Percentiles rank a stretch among this genome's conserved stretches.
Evolutionary conservation across 2,113 vertebrate genomes (phyloP).

Genomic region (Machaerirhynchus nigripectus): DNA sequence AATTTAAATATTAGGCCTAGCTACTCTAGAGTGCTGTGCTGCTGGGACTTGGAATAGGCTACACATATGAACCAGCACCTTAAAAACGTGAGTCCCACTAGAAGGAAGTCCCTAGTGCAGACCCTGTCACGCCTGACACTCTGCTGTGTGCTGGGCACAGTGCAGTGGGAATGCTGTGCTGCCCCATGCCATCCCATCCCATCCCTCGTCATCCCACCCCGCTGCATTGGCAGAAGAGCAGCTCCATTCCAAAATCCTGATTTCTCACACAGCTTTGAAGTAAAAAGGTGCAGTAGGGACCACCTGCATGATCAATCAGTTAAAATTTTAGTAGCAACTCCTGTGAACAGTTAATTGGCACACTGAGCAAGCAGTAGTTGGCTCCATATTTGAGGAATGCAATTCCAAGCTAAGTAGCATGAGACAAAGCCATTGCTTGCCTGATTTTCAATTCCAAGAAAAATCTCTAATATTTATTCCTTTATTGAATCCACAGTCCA

Average conservation of each 20-base stretch:
- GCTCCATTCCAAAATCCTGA: neutral
- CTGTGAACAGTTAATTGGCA: neutral
- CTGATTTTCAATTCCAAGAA: neutral
- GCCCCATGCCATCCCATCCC: neutral
- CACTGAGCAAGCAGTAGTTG: neutral
- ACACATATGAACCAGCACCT: neutral
- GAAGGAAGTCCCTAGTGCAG: neutral
- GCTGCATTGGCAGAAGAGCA: neutral
- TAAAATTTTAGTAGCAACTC: neutral
- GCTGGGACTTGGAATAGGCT: neutral
- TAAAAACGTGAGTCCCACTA: rapidly evolving
- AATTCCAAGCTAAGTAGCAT: neutral
- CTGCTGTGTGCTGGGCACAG: neutral
- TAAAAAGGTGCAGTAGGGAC: neutral
- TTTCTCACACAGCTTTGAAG: neutral
- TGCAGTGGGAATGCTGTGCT: rapidly evolving
- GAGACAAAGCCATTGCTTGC: neutral
- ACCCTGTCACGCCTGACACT: neutral
- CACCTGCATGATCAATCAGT: neutral
- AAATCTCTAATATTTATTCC: neutral
- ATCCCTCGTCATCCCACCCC: neutral
- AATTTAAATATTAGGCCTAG: neutral
- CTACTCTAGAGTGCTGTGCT: neutral
- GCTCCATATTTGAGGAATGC: neutral
- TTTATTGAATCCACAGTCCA: neutral